Evolutionary conservation across 35 echinoderm and acorn worm genomes (phyloP).

Genomic region (Nesometra sesokonis): DNA sequence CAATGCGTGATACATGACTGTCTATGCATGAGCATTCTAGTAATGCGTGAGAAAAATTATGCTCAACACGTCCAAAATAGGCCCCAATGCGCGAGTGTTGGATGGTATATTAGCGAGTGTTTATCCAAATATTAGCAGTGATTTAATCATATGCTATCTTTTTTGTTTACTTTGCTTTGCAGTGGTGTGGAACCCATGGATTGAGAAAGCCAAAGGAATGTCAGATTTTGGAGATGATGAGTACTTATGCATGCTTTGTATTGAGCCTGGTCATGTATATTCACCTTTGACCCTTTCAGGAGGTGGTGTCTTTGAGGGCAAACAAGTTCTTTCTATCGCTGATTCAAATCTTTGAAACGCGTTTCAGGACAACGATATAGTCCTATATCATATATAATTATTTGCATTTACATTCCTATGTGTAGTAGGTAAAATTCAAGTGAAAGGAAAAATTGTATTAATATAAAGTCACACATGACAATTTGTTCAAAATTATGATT

Average conservation of each 20-base stretch:
- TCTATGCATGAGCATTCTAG: no score
- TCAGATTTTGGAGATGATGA: slow-evolving; percentile 98
- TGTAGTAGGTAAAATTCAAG: background rate
- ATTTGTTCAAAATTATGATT: no score
- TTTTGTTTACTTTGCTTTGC: slow-evolving; percentile 20
- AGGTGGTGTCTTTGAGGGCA: slow-evolving; percentile 47
- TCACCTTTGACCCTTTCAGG: slow-evolving; percentile 47
- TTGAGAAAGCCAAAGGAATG: slow-evolving; percentile 90
- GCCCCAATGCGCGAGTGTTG: no score
- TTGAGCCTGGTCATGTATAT: slow-evolving; percentile 77
- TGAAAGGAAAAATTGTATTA: background rate
- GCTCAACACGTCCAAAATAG: no score
- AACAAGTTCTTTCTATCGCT: slow-evolving; percentile 43
- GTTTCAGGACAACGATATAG: no score
- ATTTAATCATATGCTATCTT: background rate
- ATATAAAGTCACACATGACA: no score
- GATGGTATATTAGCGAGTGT: no score
- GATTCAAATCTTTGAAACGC: background rate
- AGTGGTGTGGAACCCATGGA: slow-evolving; percentile 99
- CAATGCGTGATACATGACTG: no score
- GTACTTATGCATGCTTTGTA: slow-evolving; percentile 88
- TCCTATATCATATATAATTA: no score
- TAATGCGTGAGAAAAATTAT: no score
- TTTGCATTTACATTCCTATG: no score
- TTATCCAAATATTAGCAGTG: no score